These are phyloP conservation scores for Cybosia mesomella DNA, from an alignment of 2,888 invertebrate species.

Conservation along the genomic window DNA sequence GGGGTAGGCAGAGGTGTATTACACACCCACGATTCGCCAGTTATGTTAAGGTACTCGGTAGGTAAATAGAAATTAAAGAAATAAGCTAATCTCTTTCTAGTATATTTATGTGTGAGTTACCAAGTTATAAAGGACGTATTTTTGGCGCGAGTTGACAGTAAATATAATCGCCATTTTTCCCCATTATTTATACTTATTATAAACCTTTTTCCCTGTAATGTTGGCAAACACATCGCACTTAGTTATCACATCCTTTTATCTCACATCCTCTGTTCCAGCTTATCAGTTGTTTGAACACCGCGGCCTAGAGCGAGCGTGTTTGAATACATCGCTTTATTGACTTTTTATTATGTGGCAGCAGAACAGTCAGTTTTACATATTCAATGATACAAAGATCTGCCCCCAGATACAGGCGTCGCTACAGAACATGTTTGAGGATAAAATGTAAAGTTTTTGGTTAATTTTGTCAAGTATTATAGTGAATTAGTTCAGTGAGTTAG, in stretches of 20 bases:
- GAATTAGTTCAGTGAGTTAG: constrained; percentile 18
- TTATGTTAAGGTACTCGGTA: too few relatives aligned
- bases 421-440: constrained; percentile 81
- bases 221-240: neutral
- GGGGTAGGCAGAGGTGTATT: too few relatives aligned
- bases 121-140: too few relatives aligned
- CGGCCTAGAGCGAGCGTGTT: constrained; percentile 25
- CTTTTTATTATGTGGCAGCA: constrained; percentile 70
- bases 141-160: too few relatives aligned
- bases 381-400: constrained; percentile 67
- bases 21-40: too few relatives aligned
- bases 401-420: constrained; percentile 58
- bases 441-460: constrained; percentile 80
- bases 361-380: constrained; percentile 62
- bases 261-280: constrained; percentile 71
- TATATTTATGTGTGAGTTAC: too few relatives aligned
- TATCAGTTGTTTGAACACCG: constrained; percentile 69
- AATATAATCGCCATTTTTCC: neutral
- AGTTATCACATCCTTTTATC: constrained; percentile 49
- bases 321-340: constrained; percentile 31
- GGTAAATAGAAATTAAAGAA: too few relatives aligned
- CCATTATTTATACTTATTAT: constrained; percentile 18
- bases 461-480: constrained; percentile 22
- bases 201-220: constrained; percentile 13
- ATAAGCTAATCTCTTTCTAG: too few relatives aligned